Evolutionary conservation across 2,888 invertebrate species (phyloP).

Genomic region (Synanthedon myopaeformis): DNA sequence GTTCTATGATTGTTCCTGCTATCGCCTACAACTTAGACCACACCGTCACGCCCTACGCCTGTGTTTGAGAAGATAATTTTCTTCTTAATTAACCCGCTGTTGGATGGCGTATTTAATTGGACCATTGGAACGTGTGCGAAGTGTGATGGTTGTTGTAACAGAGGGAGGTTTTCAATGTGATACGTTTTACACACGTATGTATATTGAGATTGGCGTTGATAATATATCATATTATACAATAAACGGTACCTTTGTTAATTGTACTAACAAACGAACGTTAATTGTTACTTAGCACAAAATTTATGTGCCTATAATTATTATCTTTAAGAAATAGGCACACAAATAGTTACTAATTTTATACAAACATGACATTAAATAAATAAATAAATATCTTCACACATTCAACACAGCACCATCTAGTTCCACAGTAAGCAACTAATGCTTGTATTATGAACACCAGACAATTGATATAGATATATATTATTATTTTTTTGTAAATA

Average conservation of each 20-base stretch:
- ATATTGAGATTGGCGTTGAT: not conserved
- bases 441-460: no score
- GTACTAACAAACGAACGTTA: no score
- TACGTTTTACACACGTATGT: not conserved
- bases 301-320: no score
- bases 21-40: constrained; percentile 10
- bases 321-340: no score
- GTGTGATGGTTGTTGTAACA: constrained; percentile 13
- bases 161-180: not conserved
- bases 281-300: no score
- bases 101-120: constrained; percentile 56
- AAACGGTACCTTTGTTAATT: not conserved
- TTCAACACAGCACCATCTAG: no score
- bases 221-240: not conserved
- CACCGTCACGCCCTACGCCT: constrained; percentile 25
- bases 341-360: no score
- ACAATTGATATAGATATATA: no score
- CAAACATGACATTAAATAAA: no score
- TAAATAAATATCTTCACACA: no score
- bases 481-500: no score
- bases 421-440: no score
- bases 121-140: constrained; percentile 46
- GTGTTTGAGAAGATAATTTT: constrained; percentile 63
- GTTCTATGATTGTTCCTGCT: not conserved
- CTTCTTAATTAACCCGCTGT: constrained; percentile 61